A percentile compares a stretch with the other conserved stretches of the same genome.
Evolutionary conservation across 2,113 vertebrate genomes (phyloP).

Genomic region (Thryonomys swinderianus): DNA sequence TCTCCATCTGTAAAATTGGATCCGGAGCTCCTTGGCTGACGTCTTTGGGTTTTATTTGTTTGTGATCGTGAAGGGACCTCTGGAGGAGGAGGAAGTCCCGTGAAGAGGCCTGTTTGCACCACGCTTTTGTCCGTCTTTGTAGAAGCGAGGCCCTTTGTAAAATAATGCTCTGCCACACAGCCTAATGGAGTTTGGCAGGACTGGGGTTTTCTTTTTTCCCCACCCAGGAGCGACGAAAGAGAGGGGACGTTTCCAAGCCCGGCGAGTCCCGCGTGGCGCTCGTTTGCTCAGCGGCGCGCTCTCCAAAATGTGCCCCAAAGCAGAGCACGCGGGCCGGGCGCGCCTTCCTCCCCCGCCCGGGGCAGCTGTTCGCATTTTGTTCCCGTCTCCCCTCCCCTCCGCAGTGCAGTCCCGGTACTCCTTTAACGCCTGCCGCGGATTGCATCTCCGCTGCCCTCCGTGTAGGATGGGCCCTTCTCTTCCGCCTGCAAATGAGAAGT

Average conservation of each 20-base stretch:
- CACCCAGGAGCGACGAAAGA: neutral
- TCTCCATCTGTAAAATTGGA: conserved; percentile 56
- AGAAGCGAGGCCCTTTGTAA: conserved; percentile 48
- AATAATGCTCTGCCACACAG: neutral
- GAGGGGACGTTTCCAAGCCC: conserved; percentile 51
- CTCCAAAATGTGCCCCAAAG: conserved; percentile 75
- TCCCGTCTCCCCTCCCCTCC: conserved; percentile 21
- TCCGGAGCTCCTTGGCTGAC: neutral
- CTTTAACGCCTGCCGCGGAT: conserved; percentile 70
- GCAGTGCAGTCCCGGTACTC: neutral
- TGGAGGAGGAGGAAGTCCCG: neutral
- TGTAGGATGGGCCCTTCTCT: conserved; percentile 77
- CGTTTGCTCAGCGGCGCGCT: conserved; percentile 79
- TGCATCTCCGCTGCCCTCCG: conserved; percentile 72
- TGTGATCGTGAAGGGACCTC: neutral
- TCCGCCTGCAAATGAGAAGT: conserved; percentile 85
- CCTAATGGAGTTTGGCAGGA: conserved; percentile 25
- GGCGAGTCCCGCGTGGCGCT: conserved; percentile 62
- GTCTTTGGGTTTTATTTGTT: conserved; percentile 6
- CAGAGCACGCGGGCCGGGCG: conserved; percentile 23
- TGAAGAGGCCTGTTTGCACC: neutral
- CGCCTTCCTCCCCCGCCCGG: neutral
- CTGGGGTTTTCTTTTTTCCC: conserved; percentile 16
- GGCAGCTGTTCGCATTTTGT: conserved; percentile 65
- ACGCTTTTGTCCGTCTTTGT: conserved; percentile 46